Evolutionary conservation across 2,888 invertebrate species (phyloP).

Genomic region (Uloborus plumipes): DNA sequence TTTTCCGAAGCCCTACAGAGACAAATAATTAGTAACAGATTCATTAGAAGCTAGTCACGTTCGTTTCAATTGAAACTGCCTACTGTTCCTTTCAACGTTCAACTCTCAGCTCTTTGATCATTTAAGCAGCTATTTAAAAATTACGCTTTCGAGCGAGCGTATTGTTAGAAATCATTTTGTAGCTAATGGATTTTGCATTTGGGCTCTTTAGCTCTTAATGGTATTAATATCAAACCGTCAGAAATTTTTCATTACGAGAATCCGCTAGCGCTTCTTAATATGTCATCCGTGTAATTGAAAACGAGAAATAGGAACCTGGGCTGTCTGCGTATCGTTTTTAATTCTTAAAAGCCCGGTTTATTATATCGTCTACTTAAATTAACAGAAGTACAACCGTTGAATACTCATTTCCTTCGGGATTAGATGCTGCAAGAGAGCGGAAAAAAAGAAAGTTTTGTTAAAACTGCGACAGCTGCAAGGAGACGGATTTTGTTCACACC

Average conservation of each 20-base stretch:
- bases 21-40: conserved; percentile 51
- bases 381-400: conserved; percentile 49
- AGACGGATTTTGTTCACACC: conserved; percentile 32
- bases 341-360: conserved; percentile 46
- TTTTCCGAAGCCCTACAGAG: conserved; percentile 1
- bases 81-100: conserved; percentile 40
- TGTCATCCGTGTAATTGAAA: conserved; percentile 55
- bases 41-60: conserved; percentile 49
- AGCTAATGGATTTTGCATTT: conserved; percentile 62
- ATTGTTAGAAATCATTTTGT: conserved; percentile 59
- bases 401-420: conserved; percentile 40
- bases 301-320: conserved; percentile 38
- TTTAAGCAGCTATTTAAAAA: conserved; percentile 62
- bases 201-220: conserved; percentile 61
- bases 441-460: conserved; percentile 26
- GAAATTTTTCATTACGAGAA: conserved; percentile 52
- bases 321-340: conserved; percentile 19
- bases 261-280: conserved; percentile 32
- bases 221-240: conserved; percentile 62
- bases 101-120: conserved; percentile 52
- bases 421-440: not conserved
- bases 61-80: conserved; percentile 38
- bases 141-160: conserved; percentile 45
- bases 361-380: conserved; percentile 48
- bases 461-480: conserved; percentile 20